Conservation (phyloP, 2,113 vertebrate species). For the Paraplagusia blochii region DNA sequence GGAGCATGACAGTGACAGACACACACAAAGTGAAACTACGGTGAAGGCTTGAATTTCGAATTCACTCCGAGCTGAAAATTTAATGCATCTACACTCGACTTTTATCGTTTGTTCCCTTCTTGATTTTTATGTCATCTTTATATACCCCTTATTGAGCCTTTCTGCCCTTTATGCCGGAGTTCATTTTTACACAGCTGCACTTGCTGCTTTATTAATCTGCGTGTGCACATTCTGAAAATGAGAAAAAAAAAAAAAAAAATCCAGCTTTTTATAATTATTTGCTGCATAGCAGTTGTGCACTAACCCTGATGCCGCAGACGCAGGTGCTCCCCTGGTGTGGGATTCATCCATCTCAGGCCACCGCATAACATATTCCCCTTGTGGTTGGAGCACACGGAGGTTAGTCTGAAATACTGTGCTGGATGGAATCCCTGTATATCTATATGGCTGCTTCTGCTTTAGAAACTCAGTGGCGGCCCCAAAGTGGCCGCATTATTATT, state of each 20-base stretch:
- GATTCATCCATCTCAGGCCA: background rate
- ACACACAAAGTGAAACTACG: conserved; percentile 14
- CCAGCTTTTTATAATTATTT: background rate
- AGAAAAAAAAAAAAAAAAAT: background rate
- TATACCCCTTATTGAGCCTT: background rate
- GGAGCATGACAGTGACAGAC: conserved; percentile 18
- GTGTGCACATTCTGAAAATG: background rate
- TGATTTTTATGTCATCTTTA: background rate
- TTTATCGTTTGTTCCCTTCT: background rate
- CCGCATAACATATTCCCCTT: background rate
- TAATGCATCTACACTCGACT: background rate
- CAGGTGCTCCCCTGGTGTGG: conserved; percentile 4
- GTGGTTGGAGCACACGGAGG: background rate
- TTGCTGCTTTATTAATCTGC: background rate
- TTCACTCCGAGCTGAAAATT: background rate
- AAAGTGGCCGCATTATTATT: no score
- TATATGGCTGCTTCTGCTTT: no score
- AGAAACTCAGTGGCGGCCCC: no score
- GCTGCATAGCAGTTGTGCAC: background rate
- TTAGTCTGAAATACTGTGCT: conserved; percentile 1
- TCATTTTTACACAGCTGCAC: background rate
- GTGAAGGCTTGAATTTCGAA: background rate
- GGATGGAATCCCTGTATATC: background rate
- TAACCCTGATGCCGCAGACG: background rate
- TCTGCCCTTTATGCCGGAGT: background rate